These are phyloP conservation scores for Oryzias melastigma DNA, from an alignment of 2,113 vertebrate genomes.

Conservation along the genomic window DNA sequence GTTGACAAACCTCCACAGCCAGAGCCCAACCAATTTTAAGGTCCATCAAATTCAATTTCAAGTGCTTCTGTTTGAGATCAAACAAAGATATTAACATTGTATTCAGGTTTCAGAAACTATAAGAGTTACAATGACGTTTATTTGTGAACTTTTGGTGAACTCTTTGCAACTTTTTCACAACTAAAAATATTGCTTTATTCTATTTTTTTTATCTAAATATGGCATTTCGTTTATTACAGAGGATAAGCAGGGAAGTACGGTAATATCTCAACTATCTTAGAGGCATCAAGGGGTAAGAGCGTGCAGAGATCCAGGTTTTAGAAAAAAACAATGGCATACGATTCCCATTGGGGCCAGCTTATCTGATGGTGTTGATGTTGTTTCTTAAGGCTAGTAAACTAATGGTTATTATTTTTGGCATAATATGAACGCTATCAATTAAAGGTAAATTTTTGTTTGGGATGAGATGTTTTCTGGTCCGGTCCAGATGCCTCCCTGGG, in stretches of 20 bases:
- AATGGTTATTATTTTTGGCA: neutral
- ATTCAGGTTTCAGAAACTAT: neutral
- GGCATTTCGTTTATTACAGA: no score
- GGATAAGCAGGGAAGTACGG: no score
- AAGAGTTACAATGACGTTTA: neutral
- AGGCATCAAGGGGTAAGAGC: no score
- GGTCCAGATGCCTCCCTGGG: no score
- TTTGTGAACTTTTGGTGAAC: neutral
- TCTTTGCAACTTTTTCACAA: no score
- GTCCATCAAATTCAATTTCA: conserved; percentile 29
- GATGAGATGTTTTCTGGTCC: neutral
- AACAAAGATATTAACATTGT: neutral
- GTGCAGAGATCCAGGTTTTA: no score
- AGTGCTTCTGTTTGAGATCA: neutral
- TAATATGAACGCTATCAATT: neutral
- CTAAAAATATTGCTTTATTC: no score
- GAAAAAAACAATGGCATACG: no score
- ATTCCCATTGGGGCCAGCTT: no score
- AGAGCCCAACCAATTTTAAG: conserved; percentile 23
- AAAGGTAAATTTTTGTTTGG: neutral
- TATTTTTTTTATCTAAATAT: no score
- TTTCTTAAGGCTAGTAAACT: neutral
- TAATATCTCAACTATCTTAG: no score
- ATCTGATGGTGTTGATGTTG: no score
- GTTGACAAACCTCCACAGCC: neutral